Base-by-base conservation (phyloP, 2,888 invertebrate genomes). In the Chloroclystis v-ata region DNA sequence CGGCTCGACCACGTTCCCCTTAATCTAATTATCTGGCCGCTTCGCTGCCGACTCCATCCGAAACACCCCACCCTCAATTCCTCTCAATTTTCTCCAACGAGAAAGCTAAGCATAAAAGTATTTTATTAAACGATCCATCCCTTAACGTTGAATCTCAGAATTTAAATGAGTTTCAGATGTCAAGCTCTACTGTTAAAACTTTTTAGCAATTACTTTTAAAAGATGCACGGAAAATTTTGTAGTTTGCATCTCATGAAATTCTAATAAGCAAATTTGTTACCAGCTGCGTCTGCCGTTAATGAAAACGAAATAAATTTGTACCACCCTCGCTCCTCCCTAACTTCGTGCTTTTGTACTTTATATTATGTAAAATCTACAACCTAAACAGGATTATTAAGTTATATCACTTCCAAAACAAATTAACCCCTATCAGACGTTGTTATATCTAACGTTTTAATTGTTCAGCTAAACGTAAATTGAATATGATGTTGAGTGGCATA, bases 21-120 rank as follows among this genome's bases (percentile, higher is more conserved):
- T 80, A 82, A 83, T 80, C 81, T 82, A 84, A 82, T 84, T 83
- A 78, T 78, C 78, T 78, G 77, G 75, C 79, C 82, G 77, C 75
- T 79, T 81, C 76, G 74, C 76, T 75, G 75, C 78, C 76, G 71
- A 67, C 69, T 71, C 67, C 59, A 65, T 59, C 69, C 61, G 66
- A 69, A 77, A 68, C 70, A 61, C 69, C 70, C 72, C 68, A 65
- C 69, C 65, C 72, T 67, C 66, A 62, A 61, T 68, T 70, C 67
- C 67, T 70, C 71, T 65, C 69, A 70, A 74, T 71, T 75, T 70
- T 71, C 70, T 69, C 67, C 67, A 63, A 66, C 56, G 57, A 66
- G 61, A 72, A 66, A 71, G 68, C 72, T 70, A 75, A 76, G 72
- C 72, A 73, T 71, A 65, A 70, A 74, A 75, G 68, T 73, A 68